Base-by-base conservation (phyloP, 2,113 vertebrate species). In the Callipepla squamata region DNA sequence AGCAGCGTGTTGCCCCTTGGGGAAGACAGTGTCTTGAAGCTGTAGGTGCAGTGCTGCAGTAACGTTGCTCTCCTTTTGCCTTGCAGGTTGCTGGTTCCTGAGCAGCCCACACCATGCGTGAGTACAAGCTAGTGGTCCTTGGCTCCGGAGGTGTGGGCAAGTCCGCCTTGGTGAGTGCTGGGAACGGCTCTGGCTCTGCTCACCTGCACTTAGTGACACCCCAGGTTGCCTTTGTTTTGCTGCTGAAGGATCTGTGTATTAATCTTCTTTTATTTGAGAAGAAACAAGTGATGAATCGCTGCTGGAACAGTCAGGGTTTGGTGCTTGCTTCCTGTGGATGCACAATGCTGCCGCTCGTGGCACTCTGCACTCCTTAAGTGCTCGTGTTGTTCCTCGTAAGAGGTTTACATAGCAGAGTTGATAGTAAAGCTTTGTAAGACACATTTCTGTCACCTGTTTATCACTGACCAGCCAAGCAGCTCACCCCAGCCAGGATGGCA, bases 81-180 rank as follows among this genome's bases (percentile, higher is more conserved):
- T 94, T 97, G 62, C 97, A 99, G 98, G 97, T 97, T 91, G 90
- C 97, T 95, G 96, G 97, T 98, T 84, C 98, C 97, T 98, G 98
- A 98, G 98, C 97, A 97, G 97, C 97, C 97, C 98, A 97, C 98
- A 98, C 98, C 98, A 99, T 99, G 99, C 99, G 99, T 98, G 99
- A 99, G 98, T 99, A 99, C 98, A 99, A 99, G 98, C 98, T 99
- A 96, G 99, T 99, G 98, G 99, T 99, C 98, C 98, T 99, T 97
- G 99, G 99, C 94, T 99, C 99, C 97, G 99, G 99, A 98, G 99
- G 99, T 97, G 99, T 99, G 98, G 99, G 99, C 93, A 99, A 99
- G 95, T 99, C 99, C 4, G 99, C 99, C 97, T 97, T 99, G 99
- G 99, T 99, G 97, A 99, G 99, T 99, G 30, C 50, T 70, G 80